Conservation (phyloP, 92 coral and sea anemone genomes). For the Desmophyllum pertusum region DNA sequence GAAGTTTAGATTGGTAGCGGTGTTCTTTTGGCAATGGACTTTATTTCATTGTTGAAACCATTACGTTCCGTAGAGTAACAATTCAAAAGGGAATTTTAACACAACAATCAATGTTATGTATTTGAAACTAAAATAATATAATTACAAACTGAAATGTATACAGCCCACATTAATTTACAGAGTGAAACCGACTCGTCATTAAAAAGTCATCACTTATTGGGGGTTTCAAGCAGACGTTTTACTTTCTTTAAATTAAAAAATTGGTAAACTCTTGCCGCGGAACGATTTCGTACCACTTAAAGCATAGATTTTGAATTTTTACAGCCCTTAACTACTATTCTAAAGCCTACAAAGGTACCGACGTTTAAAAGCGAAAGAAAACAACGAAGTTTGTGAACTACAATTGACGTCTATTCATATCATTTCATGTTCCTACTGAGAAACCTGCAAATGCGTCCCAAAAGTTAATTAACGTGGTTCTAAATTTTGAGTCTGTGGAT, state of each 20-base stretch:
- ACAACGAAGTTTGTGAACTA: slow-evolving; percentile 12
- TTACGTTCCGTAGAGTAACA: slow-evolving; percentile 7
- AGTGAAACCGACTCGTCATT: neutral
- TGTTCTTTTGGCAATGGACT: neutral
- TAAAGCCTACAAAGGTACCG: slow-evolving; percentile 39
- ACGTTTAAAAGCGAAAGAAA: slow-evolving; percentile 20
- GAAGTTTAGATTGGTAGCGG: slow-evolving; percentile 16
- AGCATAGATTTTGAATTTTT: neutral
- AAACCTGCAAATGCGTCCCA: slow-evolving; percentile 4
- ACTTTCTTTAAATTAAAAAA: neutral
- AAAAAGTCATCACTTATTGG: slow-evolving; percentile 13
- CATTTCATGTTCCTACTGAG: neutral
- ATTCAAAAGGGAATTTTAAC: neutral
- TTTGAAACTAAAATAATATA: slow-evolving; percentile 16
- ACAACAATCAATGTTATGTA: slow-evolving; percentile 14
- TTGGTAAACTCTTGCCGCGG: neutral
- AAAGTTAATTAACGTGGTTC: neutral
- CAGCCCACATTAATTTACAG: slow-evolving; percentile 1
- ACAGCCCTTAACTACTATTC: slow-evolving; percentile 1
- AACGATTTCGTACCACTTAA: slow-evolving; percentile 1
- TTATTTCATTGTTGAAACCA: neutral
- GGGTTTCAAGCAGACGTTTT: neutral
- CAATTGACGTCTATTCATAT: slow-evolving; percentile 12
- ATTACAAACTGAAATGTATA: slow-evolving; percentile 13
- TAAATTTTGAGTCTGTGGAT: neutral